Evolutionary conservation across 1,140 invertebrate species (phyloP).

Genomic region (Diploscapter pachys): DNA sequence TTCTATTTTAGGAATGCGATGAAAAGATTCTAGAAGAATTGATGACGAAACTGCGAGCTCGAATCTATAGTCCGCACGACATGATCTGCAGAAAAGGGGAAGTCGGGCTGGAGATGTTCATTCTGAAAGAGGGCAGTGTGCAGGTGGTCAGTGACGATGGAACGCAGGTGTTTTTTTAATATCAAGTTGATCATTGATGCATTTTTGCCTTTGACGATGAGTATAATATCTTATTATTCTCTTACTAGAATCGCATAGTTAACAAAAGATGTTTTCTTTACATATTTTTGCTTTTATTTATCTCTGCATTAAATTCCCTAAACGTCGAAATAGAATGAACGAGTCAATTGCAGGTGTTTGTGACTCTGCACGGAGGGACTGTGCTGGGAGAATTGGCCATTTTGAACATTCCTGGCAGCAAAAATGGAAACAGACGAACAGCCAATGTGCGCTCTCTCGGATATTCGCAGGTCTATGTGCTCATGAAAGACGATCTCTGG

Average conservation of each 20-base stretch:
- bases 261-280: too few relatives aligned
- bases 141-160: constrained; percentile 84
- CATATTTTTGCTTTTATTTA: background rate
- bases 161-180: constrained; percentile 62
- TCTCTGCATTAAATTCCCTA: too few relatives aligned
- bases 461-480: constrained; percentile 95
- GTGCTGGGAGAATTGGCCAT: constrained; percentile 99
- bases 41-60: constrained; percentile 80
- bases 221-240: too few relatives aligned
- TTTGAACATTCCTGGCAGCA: constrained; percentile 92
- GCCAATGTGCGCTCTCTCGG: constrained; percentile 93
- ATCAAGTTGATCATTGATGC: too few relatives aligned
- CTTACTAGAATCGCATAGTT: too few relatives aligned
- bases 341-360: constrained; percentile 66
- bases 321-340: too few relatives aligned
- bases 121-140: constrained; percentile 79
- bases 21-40: constrained; percentile 83
- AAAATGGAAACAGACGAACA: constrained; percentile 89
- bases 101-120: constrained; percentile 92
- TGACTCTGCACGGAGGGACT: constrained; percentile 82
- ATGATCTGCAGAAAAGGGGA: constrained; percentile 92
- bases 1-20: constrained; percentile 80
- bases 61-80: constrained; percentile 83
- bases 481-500: constrained; percentile 99
- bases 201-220: too few relatives aligned